Evolutionary conservation across 30 jellyfish, hydroid and myxozoan species (phyloP).

Genomic region (Turritopsis rubra): DNA sequence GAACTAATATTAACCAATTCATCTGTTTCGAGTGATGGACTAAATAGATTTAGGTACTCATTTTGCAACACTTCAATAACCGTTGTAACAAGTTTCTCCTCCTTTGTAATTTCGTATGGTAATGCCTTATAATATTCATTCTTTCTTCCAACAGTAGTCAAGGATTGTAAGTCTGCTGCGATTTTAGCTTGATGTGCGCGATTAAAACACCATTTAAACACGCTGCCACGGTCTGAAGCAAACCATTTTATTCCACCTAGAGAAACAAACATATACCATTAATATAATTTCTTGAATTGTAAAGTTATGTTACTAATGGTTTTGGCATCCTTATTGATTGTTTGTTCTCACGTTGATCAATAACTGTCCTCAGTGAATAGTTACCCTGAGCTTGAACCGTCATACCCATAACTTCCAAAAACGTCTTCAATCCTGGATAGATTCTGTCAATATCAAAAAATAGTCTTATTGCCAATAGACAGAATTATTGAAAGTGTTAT

Average conservation of each 20-base stretch:
- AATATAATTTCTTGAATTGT: background rate
- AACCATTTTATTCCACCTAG: constrained; percentile 38
- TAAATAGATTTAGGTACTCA: constrained; percentile 40
- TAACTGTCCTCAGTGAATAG: constrained; percentile 27
- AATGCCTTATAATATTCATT: constrained; percentile 20
- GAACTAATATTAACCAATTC: constrained; percentile 34
- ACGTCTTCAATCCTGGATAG: constrained; percentile 33
- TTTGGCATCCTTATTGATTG: constrained; percentile 40
- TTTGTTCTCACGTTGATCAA: constrained; percentile 54
- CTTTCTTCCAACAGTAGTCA: constrained; percentile 22
- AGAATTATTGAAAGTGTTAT: no score
- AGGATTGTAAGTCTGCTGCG: constrained; percentile 17
- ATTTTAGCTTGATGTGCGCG: constrained; percentile 35
- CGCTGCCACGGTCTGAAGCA: constrained; percentile 28
- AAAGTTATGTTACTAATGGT: background rate
- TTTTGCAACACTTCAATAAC: constrained; percentile 24
- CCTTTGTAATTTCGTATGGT: constrained; percentile 28
- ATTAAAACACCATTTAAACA: constrained; percentile 44
- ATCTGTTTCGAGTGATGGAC: constrained; percentile 23
- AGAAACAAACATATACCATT: background rate
- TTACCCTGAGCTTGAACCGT: constrained; percentile 48
- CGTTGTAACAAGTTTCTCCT: constrained; percentile 19
- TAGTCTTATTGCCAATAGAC: no score
- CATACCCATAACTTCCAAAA: constrained; percentile 29
- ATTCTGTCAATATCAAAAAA: constrained; percentile 15